These are phyloP conservation scores for Orussus abietinus DNA, from an alignment of 1,140 invertebrate species.

Conservation along the genomic window DNA sequence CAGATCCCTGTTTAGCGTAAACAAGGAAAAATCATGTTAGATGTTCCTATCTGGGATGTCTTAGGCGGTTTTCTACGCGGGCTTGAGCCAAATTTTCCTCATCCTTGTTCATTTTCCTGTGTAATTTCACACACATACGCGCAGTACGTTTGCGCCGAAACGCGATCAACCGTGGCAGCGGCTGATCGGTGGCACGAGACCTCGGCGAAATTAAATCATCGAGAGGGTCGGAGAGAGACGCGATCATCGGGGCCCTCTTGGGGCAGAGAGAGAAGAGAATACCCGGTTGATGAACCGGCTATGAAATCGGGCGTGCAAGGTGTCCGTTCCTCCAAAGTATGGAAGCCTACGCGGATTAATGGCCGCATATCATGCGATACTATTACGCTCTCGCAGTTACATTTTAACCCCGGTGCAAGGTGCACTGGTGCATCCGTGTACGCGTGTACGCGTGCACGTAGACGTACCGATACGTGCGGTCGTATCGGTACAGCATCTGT, in stretches of 20 bases:
- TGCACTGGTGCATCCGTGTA: slow-evolving; percentile 7
- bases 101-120: too few relatives aligned
- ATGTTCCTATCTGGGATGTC: too few relatives aligned
- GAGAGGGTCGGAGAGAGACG: slow-evolving; percentile 7
- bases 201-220: slow-evolving; percentile 30
- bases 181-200: neutral
- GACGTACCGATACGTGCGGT: too few relatives aligned
- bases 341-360: slow-evolving; percentile 40
- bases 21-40: too few relatives aligned
- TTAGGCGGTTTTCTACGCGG: too few relatives aligned
- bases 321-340: slow-evolving; percentile 43
- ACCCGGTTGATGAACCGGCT: slow-evolving; percentile 39
- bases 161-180: neutral
- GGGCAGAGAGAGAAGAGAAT: slow-evolving; percentile 23
- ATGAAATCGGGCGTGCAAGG: slow-evolving; percentile 40
- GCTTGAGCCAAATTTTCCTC: too few relatives aligned
- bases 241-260: slow-evolving; percentile 6
- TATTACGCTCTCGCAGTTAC: slow-evolving; percentile 36
- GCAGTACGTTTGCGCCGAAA: neutral
- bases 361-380: slow-evolving; percentile 39
- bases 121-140: too few relatives aligned
- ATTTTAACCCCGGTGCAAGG: slow-evolving; percentile 18
- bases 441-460: neutral
- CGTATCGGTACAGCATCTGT: too few relatives aligned
- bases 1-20: too few relatives aligned